These are phyloP conservation scores for Linnaemya vulpina DNA, from an alignment of 2,888 invertebrate genomes.

Conservation along the genomic window DNA sequence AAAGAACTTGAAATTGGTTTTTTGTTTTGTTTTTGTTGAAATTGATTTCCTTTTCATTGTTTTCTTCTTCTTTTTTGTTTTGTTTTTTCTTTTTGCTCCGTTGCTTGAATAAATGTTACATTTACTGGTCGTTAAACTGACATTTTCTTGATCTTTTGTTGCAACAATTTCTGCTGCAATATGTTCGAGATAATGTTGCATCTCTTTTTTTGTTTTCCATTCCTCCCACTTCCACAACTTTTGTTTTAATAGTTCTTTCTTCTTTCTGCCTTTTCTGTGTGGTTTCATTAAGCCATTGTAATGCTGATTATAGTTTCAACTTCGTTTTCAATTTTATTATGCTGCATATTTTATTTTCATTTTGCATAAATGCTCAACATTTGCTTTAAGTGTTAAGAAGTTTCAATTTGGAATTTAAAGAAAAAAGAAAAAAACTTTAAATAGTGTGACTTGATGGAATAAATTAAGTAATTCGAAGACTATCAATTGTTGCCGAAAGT, in stretches of 20 bases:
- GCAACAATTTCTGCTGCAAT: conserved; percentile 45
- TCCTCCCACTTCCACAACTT: not conserved
- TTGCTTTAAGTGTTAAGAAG: conserved; percentile 15
- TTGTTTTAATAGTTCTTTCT: not conserved
- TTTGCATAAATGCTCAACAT: conserved; percentile 34
- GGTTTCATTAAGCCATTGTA: conserved; percentile 58
- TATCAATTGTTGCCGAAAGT: no score
- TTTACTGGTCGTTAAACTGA: conserved; percentile 66
- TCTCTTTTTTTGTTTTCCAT: conserved; percentile 17
- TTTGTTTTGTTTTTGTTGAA: conserved; percentile 12
- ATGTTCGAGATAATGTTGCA: conserved; percentile 50
- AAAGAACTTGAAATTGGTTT: conserved; percentile 22
- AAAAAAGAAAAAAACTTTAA: not conserved
- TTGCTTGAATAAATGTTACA: conserved; percentile 60
- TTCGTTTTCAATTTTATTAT: conserved; percentile 24
- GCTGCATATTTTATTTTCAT: conserved; percentile 18
- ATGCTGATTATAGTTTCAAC: conserved; percentile 40
- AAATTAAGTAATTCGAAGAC: not conserved
- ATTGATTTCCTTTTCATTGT: not conserved
- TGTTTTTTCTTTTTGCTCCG: not conserved
- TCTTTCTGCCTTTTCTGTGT: not conserved
- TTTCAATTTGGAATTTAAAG: not conserved
- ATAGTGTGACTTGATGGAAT: not conserved
- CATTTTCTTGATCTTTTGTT: conserved; percentile 65
- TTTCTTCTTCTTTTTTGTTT: no score